These are phyloP conservation scores for Euschistus heros DNA, from an alignment of 1,140 invertebrate species.

Conservation along the genomic window DNA sequence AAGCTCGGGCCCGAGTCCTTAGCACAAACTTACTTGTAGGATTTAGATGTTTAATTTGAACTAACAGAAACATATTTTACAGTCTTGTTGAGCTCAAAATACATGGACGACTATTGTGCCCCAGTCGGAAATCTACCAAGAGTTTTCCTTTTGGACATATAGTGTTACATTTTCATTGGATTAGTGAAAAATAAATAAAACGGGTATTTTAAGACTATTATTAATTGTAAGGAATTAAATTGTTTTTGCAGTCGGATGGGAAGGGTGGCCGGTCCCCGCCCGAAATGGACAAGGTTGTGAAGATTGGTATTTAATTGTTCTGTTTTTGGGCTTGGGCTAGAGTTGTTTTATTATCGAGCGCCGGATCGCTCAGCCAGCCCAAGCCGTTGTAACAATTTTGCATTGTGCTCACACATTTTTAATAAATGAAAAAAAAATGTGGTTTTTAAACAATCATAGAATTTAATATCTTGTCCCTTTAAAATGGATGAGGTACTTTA, in stretches of 20 bases:
- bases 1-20: conserved; percentile 11
- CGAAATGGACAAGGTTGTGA: background rate
- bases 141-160: conserved; percentile 5
- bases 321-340: conserved; percentile 7
- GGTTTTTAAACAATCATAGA: conserved; percentile 17
- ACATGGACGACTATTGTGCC: conserved; percentile 9
- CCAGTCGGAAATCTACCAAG: background rate
- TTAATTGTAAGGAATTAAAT: conserved; percentile 5
- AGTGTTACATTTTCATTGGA: conserved; percentile 10
- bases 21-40: conserved; percentile 15
- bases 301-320: conserved; percentile 1
- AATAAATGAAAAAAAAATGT: conserved; percentile 13
- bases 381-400: conserved; percentile 3
- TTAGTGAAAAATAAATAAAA: conserved; percentile 16
- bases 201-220: conserved; percentile 11
- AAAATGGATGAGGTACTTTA: conserved; percentile 10
- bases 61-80: conserved; percentile 4
- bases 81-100: conserved; percentile 13
- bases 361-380: conserved; percentile 4
- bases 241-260: background rate
- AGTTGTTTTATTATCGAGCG: background rate
- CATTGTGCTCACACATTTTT: conserved; percentile 13
- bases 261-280: background rate
- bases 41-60: conserved; percentile 14
- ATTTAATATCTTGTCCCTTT: conserved; percentile 7